phyloP scores from a whole-genome alignment of 2,888 invertebrate genomes.

The Chymomyza fuscimana region DNA sequence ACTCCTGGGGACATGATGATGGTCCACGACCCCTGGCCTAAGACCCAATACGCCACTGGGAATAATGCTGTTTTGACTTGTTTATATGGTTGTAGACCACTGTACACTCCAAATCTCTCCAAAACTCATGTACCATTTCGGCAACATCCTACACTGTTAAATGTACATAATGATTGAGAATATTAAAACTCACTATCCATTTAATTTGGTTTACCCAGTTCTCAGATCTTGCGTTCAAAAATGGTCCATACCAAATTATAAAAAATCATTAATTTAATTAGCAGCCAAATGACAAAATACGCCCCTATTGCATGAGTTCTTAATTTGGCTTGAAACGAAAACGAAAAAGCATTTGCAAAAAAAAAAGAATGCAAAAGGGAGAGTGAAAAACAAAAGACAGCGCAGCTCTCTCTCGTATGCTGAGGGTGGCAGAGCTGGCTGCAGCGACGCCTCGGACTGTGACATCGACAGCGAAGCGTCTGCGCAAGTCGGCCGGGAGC shows the following conservation, averaged over 20 bases:
- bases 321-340: slow-evolving; percentile 59
- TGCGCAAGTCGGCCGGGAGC: neutral
- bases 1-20: too few relatives aligned
- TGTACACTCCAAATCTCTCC: neutral
- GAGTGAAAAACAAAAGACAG: slow-evolving; percentile 21
- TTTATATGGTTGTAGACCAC: neutral
- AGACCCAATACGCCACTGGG: too few relatives aligned
- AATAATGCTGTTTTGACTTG: too few relatives aligned
- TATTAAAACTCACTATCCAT: neutral
- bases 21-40: too few relatives aligned
- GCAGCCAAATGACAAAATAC: slow-evolving; percentile 42
- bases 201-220: neutral
- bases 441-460: neutral
- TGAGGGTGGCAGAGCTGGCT: slow-evolving; percentile 3
- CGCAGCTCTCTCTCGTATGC: neutral
- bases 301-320: slow-evolving; percentile 51
- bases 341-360: neutral
- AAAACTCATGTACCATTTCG: neutral
- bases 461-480: neutral
- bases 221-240: neutral
- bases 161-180: neutral
- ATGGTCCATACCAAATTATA: neutral
- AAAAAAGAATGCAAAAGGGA: slow-evolving; percentile 25
- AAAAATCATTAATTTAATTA: slow-evolving; percentile 38
- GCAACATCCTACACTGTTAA: neutral